These are phyloP conservation scores for Mustela lutreola DNA, from an alignment of 2,113 vertebrate genomes.

Conservation along the genomic window DNA sequence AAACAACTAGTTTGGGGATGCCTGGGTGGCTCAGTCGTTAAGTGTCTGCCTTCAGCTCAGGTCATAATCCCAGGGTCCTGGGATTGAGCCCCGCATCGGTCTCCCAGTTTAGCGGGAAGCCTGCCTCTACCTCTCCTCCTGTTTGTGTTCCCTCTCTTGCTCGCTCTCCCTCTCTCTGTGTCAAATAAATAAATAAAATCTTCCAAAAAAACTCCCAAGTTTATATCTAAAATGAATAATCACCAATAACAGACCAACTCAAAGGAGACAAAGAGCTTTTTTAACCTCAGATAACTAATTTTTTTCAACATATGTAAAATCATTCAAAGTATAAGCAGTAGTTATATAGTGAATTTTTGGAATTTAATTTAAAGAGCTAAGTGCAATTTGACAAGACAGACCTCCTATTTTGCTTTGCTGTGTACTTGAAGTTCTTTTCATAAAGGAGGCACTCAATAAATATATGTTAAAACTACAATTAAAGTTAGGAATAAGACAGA, in stretches of 20 bases:
- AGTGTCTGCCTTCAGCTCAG: no score
- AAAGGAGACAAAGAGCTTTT: background rate
- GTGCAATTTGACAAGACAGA: background rate
- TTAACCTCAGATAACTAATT: background rate
- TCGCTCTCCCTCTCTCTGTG: no score
- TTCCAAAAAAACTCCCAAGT: background rate
- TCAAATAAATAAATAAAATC: no score
- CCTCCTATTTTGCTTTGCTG: background rate
- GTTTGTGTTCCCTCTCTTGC: no score
- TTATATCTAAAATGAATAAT: background rate
- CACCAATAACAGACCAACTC: background rate
- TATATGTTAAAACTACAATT: background rate
- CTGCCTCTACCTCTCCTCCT: no score
- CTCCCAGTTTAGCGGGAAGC: no score
- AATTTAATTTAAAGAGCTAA: background rate
- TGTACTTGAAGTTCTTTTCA: background rate
- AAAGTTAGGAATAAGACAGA: background rate
- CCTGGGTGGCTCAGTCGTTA: no score
- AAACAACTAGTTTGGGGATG: no score
- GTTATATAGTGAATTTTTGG: background rate
- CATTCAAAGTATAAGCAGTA: background rate
- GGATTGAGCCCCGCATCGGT: no score
- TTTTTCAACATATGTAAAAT: background rate
- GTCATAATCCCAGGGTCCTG: no score
- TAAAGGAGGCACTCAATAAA: background rate